A percentile compares a stretch with the other conserved stretches of the same genome.
Evolutionary conservation across 2,113 vertebrate genomes (phyloP).

Genomic region (Azemiops feae): DNA sequence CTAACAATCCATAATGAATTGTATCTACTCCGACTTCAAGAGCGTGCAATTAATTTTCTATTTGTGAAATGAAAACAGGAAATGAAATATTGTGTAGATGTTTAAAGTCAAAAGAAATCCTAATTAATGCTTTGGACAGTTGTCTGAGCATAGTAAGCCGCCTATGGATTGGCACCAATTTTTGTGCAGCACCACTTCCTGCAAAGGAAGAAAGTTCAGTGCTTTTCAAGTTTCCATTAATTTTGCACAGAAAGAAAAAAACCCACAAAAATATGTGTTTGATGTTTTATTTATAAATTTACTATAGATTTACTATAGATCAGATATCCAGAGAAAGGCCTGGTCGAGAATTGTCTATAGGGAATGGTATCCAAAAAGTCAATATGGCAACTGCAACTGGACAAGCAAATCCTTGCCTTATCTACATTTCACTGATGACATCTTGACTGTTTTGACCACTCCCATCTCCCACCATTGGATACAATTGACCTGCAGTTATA

Average conservation of each 20-base stretch:
- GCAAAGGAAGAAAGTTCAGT: neutral
- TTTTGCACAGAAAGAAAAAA: neutral
- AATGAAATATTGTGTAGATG: slow-evolving; percentile 65
- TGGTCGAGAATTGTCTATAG: neutral
- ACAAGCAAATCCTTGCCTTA: neutral
- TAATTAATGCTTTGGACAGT: slow-evolving; percentile 55
- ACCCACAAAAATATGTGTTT: neutral
- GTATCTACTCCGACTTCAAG: slow-evolving; percentile 58
- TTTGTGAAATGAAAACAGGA: slow-evolving; percentile 61
- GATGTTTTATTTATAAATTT: neutral
- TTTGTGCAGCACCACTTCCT: neutral
- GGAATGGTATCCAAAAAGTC: neutral
- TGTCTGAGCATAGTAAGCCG: slow-evolving; percentile 50
- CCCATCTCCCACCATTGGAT: neutral
- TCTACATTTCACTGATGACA: neutral
- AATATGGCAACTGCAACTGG: neutral
- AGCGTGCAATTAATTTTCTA: slow-evolving; percentile 63
- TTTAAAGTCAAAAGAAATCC: slow-evolving; percentile 47
- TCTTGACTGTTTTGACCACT: neutral
- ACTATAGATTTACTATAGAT: neutral
- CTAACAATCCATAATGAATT: slow-evolving; percentile 66
- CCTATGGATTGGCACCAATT: slow-evolving; percentile 36
- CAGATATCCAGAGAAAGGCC: neutral
- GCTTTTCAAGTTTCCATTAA: neutral
- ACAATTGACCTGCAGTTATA: neutral